Conservation (phyloP, 1,140 invertebrate genomes). For the Caenorhabditis inopinata region DNA sequence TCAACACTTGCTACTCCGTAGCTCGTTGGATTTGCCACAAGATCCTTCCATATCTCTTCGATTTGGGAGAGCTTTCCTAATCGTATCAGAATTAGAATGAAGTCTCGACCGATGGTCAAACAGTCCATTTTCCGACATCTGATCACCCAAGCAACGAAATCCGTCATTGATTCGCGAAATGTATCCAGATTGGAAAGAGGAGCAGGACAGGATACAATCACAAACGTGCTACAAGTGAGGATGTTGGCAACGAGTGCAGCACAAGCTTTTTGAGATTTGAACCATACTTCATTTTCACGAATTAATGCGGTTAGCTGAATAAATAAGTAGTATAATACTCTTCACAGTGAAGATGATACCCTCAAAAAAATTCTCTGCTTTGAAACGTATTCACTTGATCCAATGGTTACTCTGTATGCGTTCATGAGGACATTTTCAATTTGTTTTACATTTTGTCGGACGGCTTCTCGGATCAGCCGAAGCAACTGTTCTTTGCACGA, state of each 20-base stretch:
- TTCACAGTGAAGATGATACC: too few species aligned
- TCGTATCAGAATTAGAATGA: slow-evolving; percentile 2
- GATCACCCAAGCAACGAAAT: not conserved
- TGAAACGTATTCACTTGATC: not conserved
- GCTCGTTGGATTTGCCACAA: not conserved
- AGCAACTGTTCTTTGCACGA: not conserved
- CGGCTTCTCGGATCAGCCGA: not conserved
- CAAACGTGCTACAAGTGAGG: not conserved
- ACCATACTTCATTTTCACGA: not conserved
- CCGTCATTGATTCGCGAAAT: not conserved
- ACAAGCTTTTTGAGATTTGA: not conserved
- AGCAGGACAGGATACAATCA: not conserved
- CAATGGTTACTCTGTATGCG: not conserved
- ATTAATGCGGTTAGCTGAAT: not conserved
- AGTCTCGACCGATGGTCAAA: slow-evolving; percentile 16
- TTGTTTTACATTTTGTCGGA: slow-evolving; percentile 7
- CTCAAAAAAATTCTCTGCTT: not conserved
- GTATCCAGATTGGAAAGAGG: not conserved
- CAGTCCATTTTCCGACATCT: not conserved
- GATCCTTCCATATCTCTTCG: slow-evolving; percentile 16
- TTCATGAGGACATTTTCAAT: slow-evolving; percentile 13
- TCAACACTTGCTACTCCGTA: not conserved
- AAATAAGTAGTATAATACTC: too few species aligned
- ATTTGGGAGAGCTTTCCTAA: not conserved
- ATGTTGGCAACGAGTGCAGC: not conserved